Percentiles rank a stretch among this genome's conserved stretches.
Conservation (phyloP, 2,113 vertebrate genomes). For the Hippopotamus amphibius region DNA sequence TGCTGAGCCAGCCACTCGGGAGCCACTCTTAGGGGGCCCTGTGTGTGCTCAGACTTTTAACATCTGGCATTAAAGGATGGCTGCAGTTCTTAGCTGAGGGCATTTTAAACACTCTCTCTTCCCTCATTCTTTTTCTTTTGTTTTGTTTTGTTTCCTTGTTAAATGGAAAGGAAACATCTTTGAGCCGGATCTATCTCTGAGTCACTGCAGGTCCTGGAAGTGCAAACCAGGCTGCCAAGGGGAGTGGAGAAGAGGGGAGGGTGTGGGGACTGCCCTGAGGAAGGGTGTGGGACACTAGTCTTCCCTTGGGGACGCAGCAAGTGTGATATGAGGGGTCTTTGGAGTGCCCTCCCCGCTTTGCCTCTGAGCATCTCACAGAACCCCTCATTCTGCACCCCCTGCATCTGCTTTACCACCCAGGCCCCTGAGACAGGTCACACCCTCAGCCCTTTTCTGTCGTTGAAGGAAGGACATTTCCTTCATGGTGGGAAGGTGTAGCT, state of each 20-base stretch:
- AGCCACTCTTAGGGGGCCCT: background rate
- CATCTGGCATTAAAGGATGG: background rate
- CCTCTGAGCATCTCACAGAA: background rate
- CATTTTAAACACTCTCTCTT: background rate
- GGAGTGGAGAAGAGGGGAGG: background rate
- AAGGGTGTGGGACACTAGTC: rapidly evolving
- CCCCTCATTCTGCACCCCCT: too few relatives aligned
- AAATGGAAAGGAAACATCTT: background rate
- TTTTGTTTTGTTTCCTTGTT: background rate
- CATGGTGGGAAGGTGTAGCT: background rate
- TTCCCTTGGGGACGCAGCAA: background rate
- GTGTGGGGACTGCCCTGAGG: background rate
- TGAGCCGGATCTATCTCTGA: background rate
- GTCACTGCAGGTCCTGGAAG: background rate
- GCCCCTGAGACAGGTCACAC: background rate
- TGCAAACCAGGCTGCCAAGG: background rate
- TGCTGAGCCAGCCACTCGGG: background rate
- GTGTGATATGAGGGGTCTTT: background rate
- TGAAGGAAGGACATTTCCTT: background rate
- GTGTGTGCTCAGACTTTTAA: background rate
- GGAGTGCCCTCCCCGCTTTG: background rate
- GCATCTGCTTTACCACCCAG: background rate
- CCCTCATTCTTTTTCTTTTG: background rate
- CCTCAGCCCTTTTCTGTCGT: background rate
- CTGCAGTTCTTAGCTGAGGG: background rate